Percentiles rank a stretch among this genome's conserved stretches.
Evolutionary conservation across 2,113 vertebrate species (phyloP).

Genomic region (Ictalurus punctatus): DNA sequence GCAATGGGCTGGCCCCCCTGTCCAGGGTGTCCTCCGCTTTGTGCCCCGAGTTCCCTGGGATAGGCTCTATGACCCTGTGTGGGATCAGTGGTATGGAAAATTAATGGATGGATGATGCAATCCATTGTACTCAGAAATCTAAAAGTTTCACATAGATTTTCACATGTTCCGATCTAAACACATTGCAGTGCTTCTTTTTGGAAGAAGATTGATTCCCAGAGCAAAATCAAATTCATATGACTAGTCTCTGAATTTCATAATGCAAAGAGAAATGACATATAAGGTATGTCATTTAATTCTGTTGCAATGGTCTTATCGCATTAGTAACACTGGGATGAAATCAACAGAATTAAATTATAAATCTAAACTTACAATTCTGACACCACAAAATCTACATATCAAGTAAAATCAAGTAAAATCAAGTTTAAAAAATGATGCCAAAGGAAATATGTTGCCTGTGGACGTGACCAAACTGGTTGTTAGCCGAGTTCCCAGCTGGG

Average conservation of each 20-base stretch:
- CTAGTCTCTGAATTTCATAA: not conserved
- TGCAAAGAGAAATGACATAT: not conserved
- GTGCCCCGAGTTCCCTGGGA: too few relatives aligned
- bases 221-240: not conserved
- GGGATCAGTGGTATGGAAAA: too few relatives aligned
- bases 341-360: not conserved
- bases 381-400: not conserved
- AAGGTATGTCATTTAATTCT: not conserved
- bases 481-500: not conserved
- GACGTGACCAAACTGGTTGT: not conserved
- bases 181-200: not conserved
- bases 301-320: not conserved
- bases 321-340: not conserved
- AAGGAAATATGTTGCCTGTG: not conserved
- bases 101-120: not conserved
- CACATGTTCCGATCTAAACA: not conserved
- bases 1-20: too few relatives aligned
- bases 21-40: too few relatives aligned
- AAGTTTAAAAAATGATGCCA: not conserved
- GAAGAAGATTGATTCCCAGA: not conserved
- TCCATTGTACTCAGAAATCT: not conserved
- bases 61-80: too few relatives aligned
- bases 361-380: not conserved
- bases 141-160: too few relatives aligned
- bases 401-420: not conserved